phyloP scores from a whole-genome alignment of 53 echinoderm and acorn worm species.

The Holothuria scabra region DNA sequence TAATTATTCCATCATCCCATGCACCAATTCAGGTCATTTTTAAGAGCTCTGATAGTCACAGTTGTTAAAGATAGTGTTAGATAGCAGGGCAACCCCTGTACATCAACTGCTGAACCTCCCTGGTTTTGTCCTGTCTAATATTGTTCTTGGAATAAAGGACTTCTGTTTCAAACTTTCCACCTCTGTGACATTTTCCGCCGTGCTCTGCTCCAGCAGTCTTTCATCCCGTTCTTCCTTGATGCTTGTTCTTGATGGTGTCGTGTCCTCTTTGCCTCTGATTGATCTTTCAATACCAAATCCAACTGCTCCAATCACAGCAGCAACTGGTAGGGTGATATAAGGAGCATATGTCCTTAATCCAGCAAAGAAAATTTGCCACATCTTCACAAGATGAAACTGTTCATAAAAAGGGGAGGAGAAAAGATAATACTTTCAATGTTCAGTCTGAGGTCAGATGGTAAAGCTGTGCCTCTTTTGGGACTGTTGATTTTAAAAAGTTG shows the following conservation, averaged over 20 bases:
- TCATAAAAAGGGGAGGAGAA: too few relatives aligned
- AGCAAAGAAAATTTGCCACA: slow-evolving; percentile 90
- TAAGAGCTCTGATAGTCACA: too few relatives aligned
- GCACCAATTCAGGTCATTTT: too few relatives aligned
- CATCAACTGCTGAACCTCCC: slow-evolving; percentile 38
- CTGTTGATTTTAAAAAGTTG: too few relatives aligned
- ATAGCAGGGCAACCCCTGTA: too few relatives aligned
- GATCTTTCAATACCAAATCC: slow-evolving; percentile 86
- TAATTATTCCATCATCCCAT: too few relatives aligned
- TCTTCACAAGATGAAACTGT: slow-evolving; percentile 22
- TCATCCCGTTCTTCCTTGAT: slow-evolving; percentile 89
- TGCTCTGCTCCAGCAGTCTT: slow-evolving; percentile 64
- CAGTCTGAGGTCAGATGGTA: too few relatives aligned
- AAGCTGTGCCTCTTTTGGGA: too few relatives aligned
- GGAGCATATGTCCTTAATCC: slow-evolving; percentile 90
- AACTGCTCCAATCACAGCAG: slow-evolving; percentile 83
- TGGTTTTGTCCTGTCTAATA: slow-evolving; percentile 70
- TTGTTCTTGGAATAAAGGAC: slow-evolving; percentile 77
- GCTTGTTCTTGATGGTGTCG: slow-evolving; percentile 61
- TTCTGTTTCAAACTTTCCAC: slow-evolving; percentile 91
- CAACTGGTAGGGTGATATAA: slow-evolving; percentile 85
- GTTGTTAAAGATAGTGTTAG: too few relatives aligned
- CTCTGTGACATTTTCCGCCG: slow-evolving; percentile 74
- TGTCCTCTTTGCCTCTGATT: slow-evolving; percentile 63
- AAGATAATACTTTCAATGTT: too few relatives aligned